phyloP scores from a whole-genome alignment of 1,140 invertebrate genomes.

The Sycobia sp. region DNA sequence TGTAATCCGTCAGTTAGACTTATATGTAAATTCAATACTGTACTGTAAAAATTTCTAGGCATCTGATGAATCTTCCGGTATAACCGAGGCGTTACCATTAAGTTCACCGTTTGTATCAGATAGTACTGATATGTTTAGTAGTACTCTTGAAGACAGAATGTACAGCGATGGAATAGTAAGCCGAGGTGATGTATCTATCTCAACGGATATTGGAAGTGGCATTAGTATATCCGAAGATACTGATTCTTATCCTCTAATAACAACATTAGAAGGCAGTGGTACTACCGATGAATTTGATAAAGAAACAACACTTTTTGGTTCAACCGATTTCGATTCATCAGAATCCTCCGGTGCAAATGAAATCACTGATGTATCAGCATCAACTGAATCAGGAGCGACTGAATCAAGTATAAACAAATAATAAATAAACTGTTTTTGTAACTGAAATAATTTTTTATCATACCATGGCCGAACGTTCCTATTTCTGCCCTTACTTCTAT shows the following conservation, averaged over 20 bases:
- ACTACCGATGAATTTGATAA: slow-evolving; percentile 39
- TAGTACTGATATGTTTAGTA: slow-evolving; percentile 34
- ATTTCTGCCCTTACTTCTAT: too few relatives aligned
- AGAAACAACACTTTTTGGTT: slow-evolving; percentile 19
- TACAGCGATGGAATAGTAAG: slow-evolving; percentile 64
- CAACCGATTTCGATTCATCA: slow-evolving; percentile 13
- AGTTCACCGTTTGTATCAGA: slow-evolving; percentile 42
- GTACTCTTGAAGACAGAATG: slow-evolving; percentile 65
- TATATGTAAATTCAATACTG: not conserved
- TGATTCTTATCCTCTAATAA: slow-evolving; percentile 19
- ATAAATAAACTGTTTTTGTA: slow-evolving; percentile 14
- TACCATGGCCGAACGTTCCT: too few relatives aligned
- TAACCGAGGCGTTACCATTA: slow-evolving; percentile 45
- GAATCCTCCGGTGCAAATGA: slow-evolving; percentile 21
- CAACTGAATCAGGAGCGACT: slow-evolving; percentile 24
- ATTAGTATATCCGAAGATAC: slow-evolving; percentile 36
- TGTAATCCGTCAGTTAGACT: not conserved
- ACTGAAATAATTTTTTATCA: not conserved
- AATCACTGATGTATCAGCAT: slow-evolving; percentile 20
- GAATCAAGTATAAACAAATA: slow-evolving; percentile 34
- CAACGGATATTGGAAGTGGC: slow-evolving; percentile 41
- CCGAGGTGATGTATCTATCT: slow-evolving; percentile 49
- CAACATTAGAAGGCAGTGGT: slow-evolving; percentile 51
- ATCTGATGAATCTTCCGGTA: slow-evolving; percentile 17
- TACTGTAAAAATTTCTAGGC: slow-evolving; percentile 23